Conservation (phyloP, 2,888 invertebrate species). For the Acrobasis suavella region DNA sequence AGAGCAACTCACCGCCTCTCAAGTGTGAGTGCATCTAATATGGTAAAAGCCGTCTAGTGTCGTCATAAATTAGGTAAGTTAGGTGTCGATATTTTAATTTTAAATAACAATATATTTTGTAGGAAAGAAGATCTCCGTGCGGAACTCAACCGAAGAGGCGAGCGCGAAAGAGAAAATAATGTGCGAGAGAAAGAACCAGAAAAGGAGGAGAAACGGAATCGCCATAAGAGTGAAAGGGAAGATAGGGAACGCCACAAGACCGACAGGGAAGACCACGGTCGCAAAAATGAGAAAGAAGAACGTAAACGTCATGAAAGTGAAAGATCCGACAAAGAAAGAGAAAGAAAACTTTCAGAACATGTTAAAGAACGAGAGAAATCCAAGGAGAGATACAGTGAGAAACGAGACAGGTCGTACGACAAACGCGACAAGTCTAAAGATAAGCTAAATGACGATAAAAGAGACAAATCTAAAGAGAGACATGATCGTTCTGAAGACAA, state of each 20-base stretch:
- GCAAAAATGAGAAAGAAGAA: constrained; percentile 10
- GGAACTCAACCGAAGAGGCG: constrained; percentile 3
- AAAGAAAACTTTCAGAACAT: constrained; percentile 1
- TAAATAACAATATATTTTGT: constrained; percentile 17
- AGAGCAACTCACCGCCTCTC: no score
- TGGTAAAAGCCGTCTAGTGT: no score
- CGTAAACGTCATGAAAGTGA: background rate
- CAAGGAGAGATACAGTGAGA: background rate
- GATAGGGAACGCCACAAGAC: constrained; percentile 29
- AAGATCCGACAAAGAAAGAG: background rate
- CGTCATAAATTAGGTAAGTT: no score
- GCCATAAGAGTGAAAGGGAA: constrained; percentile 37
- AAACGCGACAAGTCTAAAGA: background rate
- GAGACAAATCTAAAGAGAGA: background rate
- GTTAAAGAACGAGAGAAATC: background rate
- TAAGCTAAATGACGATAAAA: background rate
- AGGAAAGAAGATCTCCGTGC: constrained; percentile 50
- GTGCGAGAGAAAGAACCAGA: constrained; percentile 27
- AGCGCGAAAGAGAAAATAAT: constrained; percentile 36
- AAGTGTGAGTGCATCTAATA: no score
- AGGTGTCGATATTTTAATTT: no score
- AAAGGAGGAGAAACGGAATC: constrained; percentile 38
- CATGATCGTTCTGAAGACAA: constrained; percentile 20
- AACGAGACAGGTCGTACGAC: background rate
- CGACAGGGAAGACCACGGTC: constrained; percentile 22